A percentile compares a stretch with the other conserved stretches of the same genome.
phyloP scores from a whole-genome alignment of 1,140 invertebrate genomes.

The Lasaia peninsularis region DNA sequence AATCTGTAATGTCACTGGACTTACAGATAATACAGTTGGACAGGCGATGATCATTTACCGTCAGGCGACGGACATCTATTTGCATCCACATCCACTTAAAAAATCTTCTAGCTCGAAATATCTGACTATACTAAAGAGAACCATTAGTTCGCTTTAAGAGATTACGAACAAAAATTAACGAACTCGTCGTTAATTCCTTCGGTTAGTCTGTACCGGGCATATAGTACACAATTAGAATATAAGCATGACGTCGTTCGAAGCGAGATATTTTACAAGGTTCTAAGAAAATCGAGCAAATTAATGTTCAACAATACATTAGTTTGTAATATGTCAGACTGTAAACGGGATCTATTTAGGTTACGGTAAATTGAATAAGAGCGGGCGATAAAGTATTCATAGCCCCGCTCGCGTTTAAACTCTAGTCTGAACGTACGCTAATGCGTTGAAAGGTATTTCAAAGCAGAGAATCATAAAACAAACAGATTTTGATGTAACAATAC shows the following conservation, averaged over 20 bases:
- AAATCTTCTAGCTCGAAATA: no score
- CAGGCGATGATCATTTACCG: no score
- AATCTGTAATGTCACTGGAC: no score
- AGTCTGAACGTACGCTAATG: not conserved
- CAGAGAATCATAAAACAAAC: not conserved
- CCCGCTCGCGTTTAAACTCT: not conserved
- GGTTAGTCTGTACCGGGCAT: no score
- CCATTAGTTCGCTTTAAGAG: no score
- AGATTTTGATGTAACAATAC: not conserved
- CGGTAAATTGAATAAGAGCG: constrained; percentile 3
- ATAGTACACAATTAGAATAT: not conserved
- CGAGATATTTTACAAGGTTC: constrained; percentile 6
- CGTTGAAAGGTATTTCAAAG: constrained; percentile 8
- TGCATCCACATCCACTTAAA: no score
- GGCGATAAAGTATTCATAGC: constrained; percentile 4
- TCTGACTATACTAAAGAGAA: no score
- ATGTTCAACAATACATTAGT: constrained; percentile 12
- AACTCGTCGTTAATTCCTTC: no score
- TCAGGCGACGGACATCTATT: no score
- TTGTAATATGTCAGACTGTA: constrained; percentile 12
- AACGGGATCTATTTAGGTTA: constrained; percentile 9
- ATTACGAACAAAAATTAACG: no score
- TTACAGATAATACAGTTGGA: no score
- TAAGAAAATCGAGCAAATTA: constrained; percentile 5
- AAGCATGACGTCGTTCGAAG: not conserved